Evolutionary conservation across 1,140 invertebrate species (phyloP), one percentile per base, ranked within the genome.

Genomic region (Bombus polaris): DNA sequence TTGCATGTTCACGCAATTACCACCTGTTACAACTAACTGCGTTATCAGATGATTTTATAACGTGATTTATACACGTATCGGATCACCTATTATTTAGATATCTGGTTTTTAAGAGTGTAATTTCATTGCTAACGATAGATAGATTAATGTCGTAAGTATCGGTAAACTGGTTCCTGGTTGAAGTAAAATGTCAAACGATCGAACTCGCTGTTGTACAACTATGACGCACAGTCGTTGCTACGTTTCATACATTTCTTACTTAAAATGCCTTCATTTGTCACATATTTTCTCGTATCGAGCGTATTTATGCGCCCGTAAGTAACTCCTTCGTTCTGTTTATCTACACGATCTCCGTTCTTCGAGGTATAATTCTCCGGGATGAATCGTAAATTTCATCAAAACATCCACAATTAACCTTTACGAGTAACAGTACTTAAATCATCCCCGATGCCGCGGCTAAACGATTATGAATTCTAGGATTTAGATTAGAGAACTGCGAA

Each of bases 41-140:
- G 25, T 57, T 57, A 75, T 75, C 57, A 75, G 57, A 37, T 13
- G 32, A 37, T 75, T 57, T 75, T 75, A 37, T 57, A 75, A 78
- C 18, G n/a, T 62, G 59, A 62, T 62, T 62, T 62, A 62, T n/a
- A 37, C 22, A 42, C 28, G 62, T 53, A 53, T 66, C 59, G n/a
- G 6, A 44, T 78, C n/a, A 22, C n/a, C 10, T 32, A 65, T 78
- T 78, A 78, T 78, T 78, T 78, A 78, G 59, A 78, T 65, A 78
- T 78, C 39, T 42, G 5, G 47, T 57, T 57, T 75, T 75, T 75
- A 53, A 75, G 32, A 25, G 32, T 57, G 28, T 75, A 25, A 57
- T 75, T 75, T 37, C 57, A 57, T 47, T 22, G 32, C 32, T 37
- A 37, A 28, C 25, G 47, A 53, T 53, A 62, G 59, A 37, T 42